Conservation (phyloP, 2,113 vertebrate species). For the Grantiella picta region DNA sequence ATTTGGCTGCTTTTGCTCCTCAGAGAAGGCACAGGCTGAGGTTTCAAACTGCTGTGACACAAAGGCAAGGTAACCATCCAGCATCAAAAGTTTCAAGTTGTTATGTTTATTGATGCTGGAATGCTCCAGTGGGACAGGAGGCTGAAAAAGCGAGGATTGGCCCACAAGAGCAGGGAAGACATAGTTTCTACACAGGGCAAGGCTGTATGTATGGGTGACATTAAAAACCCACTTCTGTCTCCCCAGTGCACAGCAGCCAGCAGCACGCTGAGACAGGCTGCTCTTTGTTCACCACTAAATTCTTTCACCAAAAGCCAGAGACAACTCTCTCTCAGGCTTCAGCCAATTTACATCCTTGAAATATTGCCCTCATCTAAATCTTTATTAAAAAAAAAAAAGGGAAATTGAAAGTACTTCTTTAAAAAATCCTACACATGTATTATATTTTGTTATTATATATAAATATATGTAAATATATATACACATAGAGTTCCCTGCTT, state of each 20-base stretch:
- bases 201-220: neutral
- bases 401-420: neutral
- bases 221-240: neutral
- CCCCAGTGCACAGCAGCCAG: accelerated
- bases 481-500: neutral
- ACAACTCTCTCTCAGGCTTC: neutral
- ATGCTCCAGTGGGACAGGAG: neutral
- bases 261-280: accelerated
- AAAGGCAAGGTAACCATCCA: neutral
- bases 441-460: neutral
- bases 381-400: neutral
- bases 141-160: neutral
- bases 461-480: neutral
- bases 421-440: neutral
- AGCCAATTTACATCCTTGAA: neutral
- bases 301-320: neutral
- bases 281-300: neutral
- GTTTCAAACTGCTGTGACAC: neutral
- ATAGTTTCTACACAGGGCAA: neutral
- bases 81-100: neutral
- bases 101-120: accelerated
- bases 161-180: accelerated
- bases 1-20: neutral
- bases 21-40: too few species aligned
- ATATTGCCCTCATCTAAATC: neutral